Evolutionary conservation across 2,888 invertebrate species (phyloP), one percentile per base, ranked within the genome.

Genomic region (Resseliella maxima): DNA sequence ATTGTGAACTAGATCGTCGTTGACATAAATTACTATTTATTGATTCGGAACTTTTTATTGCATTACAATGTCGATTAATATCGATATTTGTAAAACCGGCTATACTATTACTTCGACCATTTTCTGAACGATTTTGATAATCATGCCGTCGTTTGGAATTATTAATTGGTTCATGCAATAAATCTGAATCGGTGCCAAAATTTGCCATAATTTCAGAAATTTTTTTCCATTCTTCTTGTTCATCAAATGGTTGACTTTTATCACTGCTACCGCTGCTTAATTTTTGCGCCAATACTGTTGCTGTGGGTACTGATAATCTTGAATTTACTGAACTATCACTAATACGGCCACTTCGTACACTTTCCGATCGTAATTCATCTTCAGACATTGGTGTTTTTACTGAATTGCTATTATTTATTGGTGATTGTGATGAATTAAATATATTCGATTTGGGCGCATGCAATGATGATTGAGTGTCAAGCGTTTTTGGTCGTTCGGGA

Each of bases 141-240:
- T 59, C 59, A 24, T 18, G 36, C 64, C 24, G 54, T 38, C 36
- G 36, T 8, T 86, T 86, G 0, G 59, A 8, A 21, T 86, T 85
- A 41, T 85, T 59, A 1, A 64, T 35, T 46, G 35, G 15, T 8
- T 27, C 41, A 5, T 41, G 27, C 2, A 45, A 1, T 0, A 45
- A 2, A 21, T 96, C 94, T 50, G 96, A 93, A 87, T 95, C 96
- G 88, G 95, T 96, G 87, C 98, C 97, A 90, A 98, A 97, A 0
- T 97, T 96, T 81, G 97, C 97, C 95, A 98, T 96, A 89, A 98
- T 98, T 92, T 98, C 97, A 85, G 97, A 96, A 89, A 98, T 98
- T 92, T 98, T 97, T 36, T 97, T 97, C 97, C 98, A 98, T 92
- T 98, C 98, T 92, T 97, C 97, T 92, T 96, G 92, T 90, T 98